Base-by-base conservation (phyloP, 2,113 vertebrate genomes). In the Regulus satrapa region DNA sequence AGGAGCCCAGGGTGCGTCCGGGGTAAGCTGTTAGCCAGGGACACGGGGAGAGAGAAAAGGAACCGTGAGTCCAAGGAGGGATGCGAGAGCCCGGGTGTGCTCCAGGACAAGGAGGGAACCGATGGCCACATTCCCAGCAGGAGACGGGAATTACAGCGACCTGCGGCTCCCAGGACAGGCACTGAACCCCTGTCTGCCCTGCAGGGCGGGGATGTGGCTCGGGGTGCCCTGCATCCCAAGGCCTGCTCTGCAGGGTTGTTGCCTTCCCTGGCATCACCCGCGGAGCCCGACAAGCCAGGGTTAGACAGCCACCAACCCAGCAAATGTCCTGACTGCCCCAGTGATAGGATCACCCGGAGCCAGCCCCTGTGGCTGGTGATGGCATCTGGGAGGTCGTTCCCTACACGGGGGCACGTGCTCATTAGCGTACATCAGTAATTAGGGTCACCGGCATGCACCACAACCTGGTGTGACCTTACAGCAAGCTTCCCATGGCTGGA, bases 1-100 rank as follows among this genome's bases (percentile, higher is more conserved):
- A 98, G 93, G 98, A 98, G 96, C 98, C 98, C 97, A 99, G 98
- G 97, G 98, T 99, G 97, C 99, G 98, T 99, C 99, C 99, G 2
- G 98, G 99, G 96, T 99, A 99, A 97, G 99, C 98, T 99, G 98
- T 99, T 96, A 97, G 97, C 98, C 97, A 98, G 97, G 95, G 77
- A 91, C 96, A 94, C 94, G 97, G 96, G 86, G 95, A 98, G 89
- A 97, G 95, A 98, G 95, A 98, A 97, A 80, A 97, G 91, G 96
- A 86, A 96, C 86, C 66, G 10, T 97, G 96, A 97, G 97, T 97
- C 38, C 18, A 63, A 92, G 94, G 74, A 94, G 81, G 71, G 64
- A 73, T 2, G 23, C 12, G 3, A 52, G 82, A 64, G 78, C 77
- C 86, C 21, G 28, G 88, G 38, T 26, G 52, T 77, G 92, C 67